These are phyloP conservation scores for Automeris io DNA, from an alignment of 2,888 invertebrate genomes.

Conservation along the genomic window DNA sequence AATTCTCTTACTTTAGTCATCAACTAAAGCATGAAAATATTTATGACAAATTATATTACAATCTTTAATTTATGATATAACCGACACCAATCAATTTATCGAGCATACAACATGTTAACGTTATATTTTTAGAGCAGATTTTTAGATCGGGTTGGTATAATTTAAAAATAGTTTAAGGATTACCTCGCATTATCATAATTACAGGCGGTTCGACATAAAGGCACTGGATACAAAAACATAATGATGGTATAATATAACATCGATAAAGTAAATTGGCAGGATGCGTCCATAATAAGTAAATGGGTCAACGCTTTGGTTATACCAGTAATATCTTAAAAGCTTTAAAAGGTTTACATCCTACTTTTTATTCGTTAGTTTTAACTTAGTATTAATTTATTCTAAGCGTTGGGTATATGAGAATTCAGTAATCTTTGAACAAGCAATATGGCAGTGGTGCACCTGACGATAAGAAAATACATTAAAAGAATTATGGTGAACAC, in stretches of 20 bases:
- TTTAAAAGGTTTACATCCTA: neutral
- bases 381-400: constrained; percentile 9
- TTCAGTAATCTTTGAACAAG: no score
- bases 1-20: no score
- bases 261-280: constrained; percentile 73
- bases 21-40: no score
- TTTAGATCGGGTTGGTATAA: constrained; percentile 50
- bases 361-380: neutral
- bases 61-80: constrained; percentile 36
- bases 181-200: constrained; percentile 60
- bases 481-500: no score
- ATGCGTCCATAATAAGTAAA: constrained; percentile 59
- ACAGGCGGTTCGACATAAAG: constrained; percentile 56
- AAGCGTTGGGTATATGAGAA: no score
- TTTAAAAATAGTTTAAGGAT: constrained; percentile 69
- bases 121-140: constrained; percentile 53
- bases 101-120: constrained; percentile 43
- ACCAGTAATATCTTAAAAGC: constrained; percentile 10
- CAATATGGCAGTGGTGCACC: no score
- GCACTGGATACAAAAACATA: constrained; percentile 64
- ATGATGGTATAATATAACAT: constrained; percentile 66
- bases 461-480: no score
- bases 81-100: constrained; percentile 51
- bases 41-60: neutral
- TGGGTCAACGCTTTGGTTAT: constrained; percentile 48